Conservation (phyloP, 2,113 vertebrate species). For the Xyliphius kryptos region DNA sequence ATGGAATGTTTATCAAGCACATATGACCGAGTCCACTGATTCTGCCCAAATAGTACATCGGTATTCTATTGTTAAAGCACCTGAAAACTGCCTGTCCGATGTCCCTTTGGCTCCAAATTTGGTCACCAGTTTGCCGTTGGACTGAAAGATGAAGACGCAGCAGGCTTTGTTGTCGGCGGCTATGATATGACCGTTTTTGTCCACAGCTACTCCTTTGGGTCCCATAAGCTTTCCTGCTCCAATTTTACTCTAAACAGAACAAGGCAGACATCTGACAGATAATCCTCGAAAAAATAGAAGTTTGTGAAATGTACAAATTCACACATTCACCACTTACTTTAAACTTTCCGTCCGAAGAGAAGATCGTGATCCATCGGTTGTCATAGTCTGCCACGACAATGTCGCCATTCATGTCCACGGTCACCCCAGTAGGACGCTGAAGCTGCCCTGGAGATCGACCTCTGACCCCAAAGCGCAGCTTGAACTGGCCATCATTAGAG, state of each 20-base stretch:
- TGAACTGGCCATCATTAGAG: slow-evolving; percentile 90
- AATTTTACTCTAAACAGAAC: no score
- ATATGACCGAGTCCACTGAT: no score
- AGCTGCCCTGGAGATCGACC: slow-evolving; percentile 93
- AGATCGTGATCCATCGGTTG: slow-evolving; percentile 97
- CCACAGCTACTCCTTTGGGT: slow-evolving; percentile 87
- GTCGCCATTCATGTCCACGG: slow-evolving; percentile 88
- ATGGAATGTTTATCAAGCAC: no score
- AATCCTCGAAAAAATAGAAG: no score
- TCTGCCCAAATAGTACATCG: no score
- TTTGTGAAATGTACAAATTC: no score
- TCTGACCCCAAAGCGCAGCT: slow-evolving; percentile 87
- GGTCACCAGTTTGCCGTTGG: slow-evolving; percentile 92
- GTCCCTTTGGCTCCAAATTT: slow-evolving; percentile 84
- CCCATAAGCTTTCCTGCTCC: slow-evolving; percentile 89
- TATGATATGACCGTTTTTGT: slow-evolving; percentile 90
- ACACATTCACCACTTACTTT: slow-evolving; percentile 69
- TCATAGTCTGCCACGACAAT: slow-evolving; percentile 95
- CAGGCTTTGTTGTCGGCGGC: slow-evolving; percentile 95
- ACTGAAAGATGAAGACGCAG: slow-evolving; percentile 96
- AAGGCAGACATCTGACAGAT: not conserved
- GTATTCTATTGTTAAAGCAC: no score
- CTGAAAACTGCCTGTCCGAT: slow-evolving; percentile 86
- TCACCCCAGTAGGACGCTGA: slow-evolving; percentile 90
- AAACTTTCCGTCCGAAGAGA: slow-evolving; percentile 93